Base-by-base conservation (phyloP, 2,888 invertebrate species). In the Gymnocheta viridis region DNA sequence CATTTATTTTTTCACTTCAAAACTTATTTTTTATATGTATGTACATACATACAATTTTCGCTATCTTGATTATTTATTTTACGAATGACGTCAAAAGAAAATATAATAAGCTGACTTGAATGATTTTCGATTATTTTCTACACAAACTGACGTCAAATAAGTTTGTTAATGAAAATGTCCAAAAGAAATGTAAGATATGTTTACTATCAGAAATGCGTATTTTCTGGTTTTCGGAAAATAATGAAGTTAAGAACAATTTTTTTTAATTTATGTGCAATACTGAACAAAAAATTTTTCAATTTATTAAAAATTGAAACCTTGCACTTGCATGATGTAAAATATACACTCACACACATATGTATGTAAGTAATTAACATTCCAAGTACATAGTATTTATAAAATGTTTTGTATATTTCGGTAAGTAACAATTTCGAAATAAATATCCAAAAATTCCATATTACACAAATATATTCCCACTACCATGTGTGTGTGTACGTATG, bases 101-200 rank as follows among this genome's bases (percentile, higher is more conserved):
- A 10, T 49, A 38, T 27, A 27, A 49, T 47, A 51, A 35, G 24
- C 2, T n/a, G 4, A 38, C n/a, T 38, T 58, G 19, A 64, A 14
- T 24, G 5, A 41, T 38, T 19, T 38, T 60, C 60, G 4, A n/a
- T n/a, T 9, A 60, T 38, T 60, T 38, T 60, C 7, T 9, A 49
- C 2, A 29, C 19, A 66, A 19, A 47, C 47, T 67, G 49, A 77
- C 77, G 64, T 77, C 67, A 77, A 77, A 47, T n/a, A 1, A 22
- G 0, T 22, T 32, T 41, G 22, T 29, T 54, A 54, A 32, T 10
- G n/a, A n/a, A n/a, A n/a, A n/a, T n/a, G n/a, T n/a, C n/a, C n/a
- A n/a, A n/a, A n/a, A n/a, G n/a, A n/a, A 56, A 54, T n/a, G 24
- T 24, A 7, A 54, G n/a, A 29, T 1, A 7, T 10, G 7, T 49